phyloP scores from a whole-genome alignment of 2,888 invertebrate genomes.

The Diaperis boleti region DNA sequence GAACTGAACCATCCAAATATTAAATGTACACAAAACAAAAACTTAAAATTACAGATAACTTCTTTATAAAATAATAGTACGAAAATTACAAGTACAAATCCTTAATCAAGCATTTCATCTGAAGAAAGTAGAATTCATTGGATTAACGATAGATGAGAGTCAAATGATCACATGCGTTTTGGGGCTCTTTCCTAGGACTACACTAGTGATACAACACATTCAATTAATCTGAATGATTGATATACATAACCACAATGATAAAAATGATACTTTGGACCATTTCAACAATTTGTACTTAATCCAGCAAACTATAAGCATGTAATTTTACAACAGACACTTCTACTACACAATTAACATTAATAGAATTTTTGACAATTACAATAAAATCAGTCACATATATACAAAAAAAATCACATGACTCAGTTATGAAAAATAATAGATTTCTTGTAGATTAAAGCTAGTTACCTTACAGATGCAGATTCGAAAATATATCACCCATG shows the following conservation, averaged over 20 bases:
- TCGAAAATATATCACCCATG: constrained; percentile 35
- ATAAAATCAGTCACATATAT: constrained; percentile 52
- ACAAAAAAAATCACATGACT: constrained; percentile 43
- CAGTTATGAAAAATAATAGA: constrained; percentile 32
- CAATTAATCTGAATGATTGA: constrained; percentile 37
- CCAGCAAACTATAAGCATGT: constrained; percentile 61
- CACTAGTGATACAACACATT: constrained; percentile 34
- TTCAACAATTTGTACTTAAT: constrained; percentile 50
- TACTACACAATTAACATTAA: constrained; percentile 32
- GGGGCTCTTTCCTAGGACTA: constrained; percentile 10
- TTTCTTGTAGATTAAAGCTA: constrained; percentile 34
- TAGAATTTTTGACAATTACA: constrained; percentile 48
- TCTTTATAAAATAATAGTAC: constrained; percentile 40
- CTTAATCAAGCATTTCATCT: constrained; percentile 39
- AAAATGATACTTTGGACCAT: constrained; percentile 46
- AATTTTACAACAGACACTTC: constrained; percentile 47
- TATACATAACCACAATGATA: constrained; percentile 27
- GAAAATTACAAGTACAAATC: constrained; percentile 39
- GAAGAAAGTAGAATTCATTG: constrained; percentile 29
- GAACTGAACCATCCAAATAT: constrained; percentile 33
- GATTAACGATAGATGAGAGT: constrained; percentile 52
- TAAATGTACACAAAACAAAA: constrained; percentile 28
- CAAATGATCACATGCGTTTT: constrained; percentile 35
- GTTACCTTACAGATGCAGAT: constrained; percentile 13
- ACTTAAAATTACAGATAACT: constrained; percentile 35